These are phyloP conservation scores for Tenualosa thibaudeaui DNA, from an alignment of 2,797 vertebrate genomes.

Conservation along the genomic window DNA sequence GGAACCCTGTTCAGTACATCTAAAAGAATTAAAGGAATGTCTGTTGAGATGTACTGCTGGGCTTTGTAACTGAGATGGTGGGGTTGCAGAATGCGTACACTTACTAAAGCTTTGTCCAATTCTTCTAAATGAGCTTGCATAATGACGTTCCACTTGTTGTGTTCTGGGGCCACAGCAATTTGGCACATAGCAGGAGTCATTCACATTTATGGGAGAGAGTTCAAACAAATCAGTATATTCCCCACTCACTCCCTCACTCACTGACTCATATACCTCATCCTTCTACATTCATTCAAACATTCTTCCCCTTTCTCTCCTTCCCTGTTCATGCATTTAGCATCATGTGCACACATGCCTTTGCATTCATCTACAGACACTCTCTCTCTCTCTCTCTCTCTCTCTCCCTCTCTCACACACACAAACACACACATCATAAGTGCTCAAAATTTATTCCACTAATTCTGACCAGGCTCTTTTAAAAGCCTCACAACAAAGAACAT, in stretches of 20 bases:
- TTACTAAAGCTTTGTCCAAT: neutral
- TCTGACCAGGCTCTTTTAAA: slow-evolving; percentile 31
- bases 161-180: neutral
- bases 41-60: neutral
- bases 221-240: neutral
- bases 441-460: slow-evolving; percentile 11
- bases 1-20: neutral
- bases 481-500: slow-evolving; percentile 39
- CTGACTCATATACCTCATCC: neutral
- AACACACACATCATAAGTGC: neutral
- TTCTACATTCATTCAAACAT: neutral
- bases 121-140: slow-evolving; percentile 3
- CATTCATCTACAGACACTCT: neutral
- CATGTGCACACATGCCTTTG: neutral
- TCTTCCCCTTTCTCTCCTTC: neutral
- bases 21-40: neutral
- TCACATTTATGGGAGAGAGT: neutral
- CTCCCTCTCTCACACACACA: neutral
- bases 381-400: too few species aligned
- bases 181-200: slow-evolving; percentile 2
- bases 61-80: neutral
- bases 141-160: neutral
- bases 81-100: neutral
- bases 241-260: neutral
- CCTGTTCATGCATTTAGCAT: neutral